phyloP scores from a whole-genome alignment of 2,113 vertebrate species.

The Lamprologus ornatipinnis region DNA sequence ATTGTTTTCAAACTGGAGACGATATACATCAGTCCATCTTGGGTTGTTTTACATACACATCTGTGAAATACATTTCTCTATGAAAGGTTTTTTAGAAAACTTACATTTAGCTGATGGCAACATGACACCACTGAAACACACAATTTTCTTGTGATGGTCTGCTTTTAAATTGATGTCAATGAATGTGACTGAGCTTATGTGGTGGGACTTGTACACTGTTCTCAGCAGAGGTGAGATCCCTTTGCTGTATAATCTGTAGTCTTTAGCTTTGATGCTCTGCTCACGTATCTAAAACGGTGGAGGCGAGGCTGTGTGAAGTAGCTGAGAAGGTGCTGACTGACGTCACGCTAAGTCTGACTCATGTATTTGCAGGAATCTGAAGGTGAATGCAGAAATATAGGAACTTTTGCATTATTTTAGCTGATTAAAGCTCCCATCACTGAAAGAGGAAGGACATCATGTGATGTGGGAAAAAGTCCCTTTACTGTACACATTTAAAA shows the following conservation, averaged over 20 bases:
- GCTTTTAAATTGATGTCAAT: neutral
- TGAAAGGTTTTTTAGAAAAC: neutral
- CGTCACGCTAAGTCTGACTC: neutral
- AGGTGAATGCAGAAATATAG: neutral
- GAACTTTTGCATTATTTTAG: neutral
- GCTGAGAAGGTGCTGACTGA: neutral
- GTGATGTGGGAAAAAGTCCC: neutral
- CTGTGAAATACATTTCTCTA: neutral
- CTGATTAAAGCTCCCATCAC: neutral
- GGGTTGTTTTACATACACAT: neutral
- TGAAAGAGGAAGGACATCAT: neutral
- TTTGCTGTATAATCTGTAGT: neutral
- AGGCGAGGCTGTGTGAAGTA: neutral
- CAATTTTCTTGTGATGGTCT: fast-evolving
- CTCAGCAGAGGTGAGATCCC: neutral
- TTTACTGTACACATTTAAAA: neutral
- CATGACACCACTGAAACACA: neutral
- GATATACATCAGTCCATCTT: neutral
- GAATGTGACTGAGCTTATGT: neutral
- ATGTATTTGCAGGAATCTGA: neutral
- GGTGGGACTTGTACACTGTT: neutral
- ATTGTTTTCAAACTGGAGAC: neutral
- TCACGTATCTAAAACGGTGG: neutral
- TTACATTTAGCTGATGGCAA: neutral
- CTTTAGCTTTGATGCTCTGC: neutral